phyloP scores from a whole-genome alignment of 1,140 invertebrate species.

The Drosophila arawakana region DNA sequence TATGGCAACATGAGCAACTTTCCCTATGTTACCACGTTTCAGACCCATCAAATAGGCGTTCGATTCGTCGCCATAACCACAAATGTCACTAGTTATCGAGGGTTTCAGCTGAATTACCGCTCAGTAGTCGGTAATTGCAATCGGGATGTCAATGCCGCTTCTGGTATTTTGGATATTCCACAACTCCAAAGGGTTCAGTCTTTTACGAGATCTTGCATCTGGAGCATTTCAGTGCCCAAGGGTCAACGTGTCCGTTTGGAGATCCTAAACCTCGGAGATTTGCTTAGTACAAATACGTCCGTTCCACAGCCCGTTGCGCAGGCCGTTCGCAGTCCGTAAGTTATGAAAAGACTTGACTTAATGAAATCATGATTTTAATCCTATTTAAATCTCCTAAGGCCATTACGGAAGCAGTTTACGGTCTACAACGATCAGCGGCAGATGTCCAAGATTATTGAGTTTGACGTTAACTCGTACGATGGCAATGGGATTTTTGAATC shows the following conservation, averaged over 20 bases:
- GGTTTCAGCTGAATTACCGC: conserved; percentile 76
- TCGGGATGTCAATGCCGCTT: conserved; percentile 28
- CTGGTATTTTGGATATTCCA: conserved; percentile 47
- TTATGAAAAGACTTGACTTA: background rate
- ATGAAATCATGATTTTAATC: no score
- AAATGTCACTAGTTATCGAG: conserved; percentile 76
- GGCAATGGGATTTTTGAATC: conserved; percentile 53
- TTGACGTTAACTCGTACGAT: conserved; percentile 38
- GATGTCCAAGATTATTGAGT: conserved; percentile 49
- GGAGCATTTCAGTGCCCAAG: conserved; percentile 89
- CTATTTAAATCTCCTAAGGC: no score
- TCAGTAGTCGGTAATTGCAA: conserved; percentile 33
- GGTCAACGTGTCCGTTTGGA: conserved; percentile 86
- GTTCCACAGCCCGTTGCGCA: no score
- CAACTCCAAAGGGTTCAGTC: background rate
- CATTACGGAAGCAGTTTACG: background rate
- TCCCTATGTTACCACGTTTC: conserved; percentile 56
- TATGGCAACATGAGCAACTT: conserved; percentile 66
- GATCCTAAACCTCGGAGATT: conserved; percentile 75
- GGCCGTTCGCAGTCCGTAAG: background rate
- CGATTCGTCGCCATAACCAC: conserved; percentile 85
- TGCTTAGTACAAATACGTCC: background rate
- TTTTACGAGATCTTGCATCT: conserved; percentile 85
- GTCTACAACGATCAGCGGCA: conserved; percentile 47
- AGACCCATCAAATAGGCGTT: conserved; percentile 77